phyloP scores from a whole-genome alignment of 2,797 vertebrate genomes.

The Sebastes vulpes region DNA sequence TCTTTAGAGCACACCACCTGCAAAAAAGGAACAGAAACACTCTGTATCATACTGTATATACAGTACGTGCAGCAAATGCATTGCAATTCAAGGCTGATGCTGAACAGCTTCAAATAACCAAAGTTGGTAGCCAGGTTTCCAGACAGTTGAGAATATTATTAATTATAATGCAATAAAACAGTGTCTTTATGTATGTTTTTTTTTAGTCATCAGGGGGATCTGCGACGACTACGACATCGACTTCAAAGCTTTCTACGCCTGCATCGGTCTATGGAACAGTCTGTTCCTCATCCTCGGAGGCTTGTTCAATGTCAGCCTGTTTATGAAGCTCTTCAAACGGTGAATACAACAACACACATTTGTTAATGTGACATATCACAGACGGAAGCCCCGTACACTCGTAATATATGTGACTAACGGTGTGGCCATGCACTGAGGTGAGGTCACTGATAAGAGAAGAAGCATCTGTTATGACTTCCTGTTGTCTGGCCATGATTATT shows the following conservation, averaged over 20 bases:
- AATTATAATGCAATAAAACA: not conserved
- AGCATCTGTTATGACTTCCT: conserved; percentile 42
- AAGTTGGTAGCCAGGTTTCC: no score
- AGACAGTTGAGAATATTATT: not conserved
- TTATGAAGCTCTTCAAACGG: conserved; percentile 98
- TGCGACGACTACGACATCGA: conserved; percentile 93
- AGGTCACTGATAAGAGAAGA: conserved; percentile 24
- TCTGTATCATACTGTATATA: not conserved
- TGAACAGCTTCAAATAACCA: not conserved
- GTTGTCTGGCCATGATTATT: conserved; percentile 45
- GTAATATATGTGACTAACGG: not conserved
- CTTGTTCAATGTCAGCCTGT: conserved; percentile 93
- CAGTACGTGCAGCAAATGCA: not conserved
- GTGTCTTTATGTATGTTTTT: not conserved
- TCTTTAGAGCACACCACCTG: not conserved
- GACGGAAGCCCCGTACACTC: not conserved
- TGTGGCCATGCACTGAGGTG: not conserved
- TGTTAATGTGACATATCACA: not conserved
- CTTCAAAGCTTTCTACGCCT: conserved; percentile 94
- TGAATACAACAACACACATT: conserved; percentile 66
- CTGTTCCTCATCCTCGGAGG: conserved; percentile 93
- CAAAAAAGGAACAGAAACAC: not conserved
- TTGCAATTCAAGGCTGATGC: not conserved
- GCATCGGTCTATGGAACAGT: conserved; percentile 96
- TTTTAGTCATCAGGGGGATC: conserved; percentile 92